phyloP scores from a whole-genome alignment of 2,888 invertebrate species.

The Geotrupes spiniger region DNA sequence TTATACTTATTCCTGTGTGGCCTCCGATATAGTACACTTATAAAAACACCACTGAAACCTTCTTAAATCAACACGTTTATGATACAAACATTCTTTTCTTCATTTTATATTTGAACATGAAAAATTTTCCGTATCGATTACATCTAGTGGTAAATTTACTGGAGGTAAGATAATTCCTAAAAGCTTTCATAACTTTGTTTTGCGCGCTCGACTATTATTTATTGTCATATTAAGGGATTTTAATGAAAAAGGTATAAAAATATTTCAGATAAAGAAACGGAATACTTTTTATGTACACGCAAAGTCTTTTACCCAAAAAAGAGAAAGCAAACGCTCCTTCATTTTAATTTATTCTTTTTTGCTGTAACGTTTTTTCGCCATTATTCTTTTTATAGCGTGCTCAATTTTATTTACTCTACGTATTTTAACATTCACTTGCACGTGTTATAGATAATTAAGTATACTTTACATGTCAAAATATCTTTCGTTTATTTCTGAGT shows the following conservation, averaged over 20 bases:
- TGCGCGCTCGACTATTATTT: no score
- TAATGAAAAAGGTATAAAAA: neutral
- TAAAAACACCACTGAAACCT: conserved; percentile 5
- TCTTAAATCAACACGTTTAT: neutral
- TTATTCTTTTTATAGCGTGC: conserved; percentile 1
- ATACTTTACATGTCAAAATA: neutral
- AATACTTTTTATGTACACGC: neutral
- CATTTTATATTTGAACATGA: no score
- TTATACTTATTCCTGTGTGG: conserved; percentile 18
- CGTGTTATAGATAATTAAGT: neutral
- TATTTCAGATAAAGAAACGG: neutral
- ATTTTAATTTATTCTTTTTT: neutral
- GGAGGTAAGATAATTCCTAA: no score
- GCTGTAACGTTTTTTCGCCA: neutral
- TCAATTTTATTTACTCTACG: neutral
- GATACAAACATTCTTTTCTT: no score
- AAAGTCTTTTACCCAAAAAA: neutral
- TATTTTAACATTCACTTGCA: conserved; percentile 2
- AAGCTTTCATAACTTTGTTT: no score
- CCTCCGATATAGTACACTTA: conserved; percentile 15
- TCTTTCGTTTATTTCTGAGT: no score
- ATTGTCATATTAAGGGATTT: no score
- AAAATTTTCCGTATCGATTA: no score
- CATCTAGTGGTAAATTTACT: no score
- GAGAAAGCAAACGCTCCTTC: neutral